Base-by-base conservation (phyloP, 2,113 vertebrate species). In the Sisor rabdophorus region DNA sequence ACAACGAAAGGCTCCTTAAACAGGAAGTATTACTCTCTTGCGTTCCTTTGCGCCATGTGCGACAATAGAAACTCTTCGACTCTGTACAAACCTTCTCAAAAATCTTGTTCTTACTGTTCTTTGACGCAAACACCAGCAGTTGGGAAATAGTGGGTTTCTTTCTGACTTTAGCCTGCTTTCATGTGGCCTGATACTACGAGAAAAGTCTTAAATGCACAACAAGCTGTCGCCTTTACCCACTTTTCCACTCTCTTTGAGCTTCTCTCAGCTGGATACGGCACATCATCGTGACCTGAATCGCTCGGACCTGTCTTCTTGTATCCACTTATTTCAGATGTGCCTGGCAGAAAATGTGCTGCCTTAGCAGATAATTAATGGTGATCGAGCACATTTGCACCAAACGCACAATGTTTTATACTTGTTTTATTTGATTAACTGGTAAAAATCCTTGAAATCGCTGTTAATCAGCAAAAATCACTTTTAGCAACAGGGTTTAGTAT, bases 21-120 rank as follows among this genome's bases (percentile, higher is more conserved):
- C 76, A 75, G 77, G 80, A 82, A 79, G 80, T 72, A 44, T 16
- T 64, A 71, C 60, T 82, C 59, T 70, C 71, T 82, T 44, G 28
- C 72, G 77, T 83, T 83, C 80, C 67, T 79, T 79, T 55, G 69
- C 59, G 76, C 60, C 44, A 11, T 47, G 69, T 50, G 24, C 68
- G 12, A 67, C 22, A 79, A 79, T 63, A 22, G 36, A 76, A 83
- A 81, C 77, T 59, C 65, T 67, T 61, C 75, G 64, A 65, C 61
- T 17, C 53, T 58, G 65, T 61, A 36, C 28, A 61, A 82, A 84
- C 64, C 80, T 76, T 82, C 7, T 13, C 63, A 36, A 82, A 40
- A 69, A 32, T 44, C 78, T 69, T 50, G 74, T 63, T 78, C 69
- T 56, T 56, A 58, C 36, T 55, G 32, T 26, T 68, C 58, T 74